Base-by-base conservation (phyloP, 2,888 invertebrate genomes). In the Cosmorhoe ocellata region DNA sequence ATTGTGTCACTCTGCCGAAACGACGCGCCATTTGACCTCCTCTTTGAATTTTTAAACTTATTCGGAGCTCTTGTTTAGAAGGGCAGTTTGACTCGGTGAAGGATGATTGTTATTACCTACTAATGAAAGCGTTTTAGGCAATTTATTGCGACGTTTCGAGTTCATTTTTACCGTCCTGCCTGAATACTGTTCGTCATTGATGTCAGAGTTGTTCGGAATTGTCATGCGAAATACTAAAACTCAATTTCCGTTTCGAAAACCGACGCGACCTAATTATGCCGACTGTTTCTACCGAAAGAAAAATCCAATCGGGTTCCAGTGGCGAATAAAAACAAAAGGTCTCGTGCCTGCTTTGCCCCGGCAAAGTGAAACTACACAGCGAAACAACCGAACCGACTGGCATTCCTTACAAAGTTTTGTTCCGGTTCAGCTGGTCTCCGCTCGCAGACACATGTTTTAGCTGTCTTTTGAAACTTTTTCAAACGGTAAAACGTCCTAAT, bases 21-120 rank as follows among this genome's bases (percentile, higher is more conserved):
- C 54, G 60, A 45, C 53, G 49, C 42, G 58, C 40, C 62, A 52
- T 62, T 62, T 60, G 60, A 62, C 62, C 62, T 55, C 54, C 43
- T 51, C 58, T 48, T 51, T 50, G 51, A 56, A 55, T 54, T 54
- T 59, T 54, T 52, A 51, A 60, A 54, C 60, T 56, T 62, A 62
- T 62, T 60, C 56, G 38, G 54, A 39, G 50, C 50, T 44, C 51
- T 51, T 47, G 47, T 39, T 53, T 40, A 34, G 13, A 31, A 38
- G 31, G 24, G 28, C 38, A 22, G 42, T 40, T 48, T 53, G 48
- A 40, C 43, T 38, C 10, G 31, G 39, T 43, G 42, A 53, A 9
- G 26, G 36, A 53, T 39, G 30, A 36, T 44, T 45, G 36, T 53
- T 28, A 53, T 48, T 34, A 48, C 38, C 38, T 31, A 32, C 39